phyloP scores from a whole-genome alignment of 2,113 vertebrate genomes.

The Pachycephala philippinensis region DNA sequence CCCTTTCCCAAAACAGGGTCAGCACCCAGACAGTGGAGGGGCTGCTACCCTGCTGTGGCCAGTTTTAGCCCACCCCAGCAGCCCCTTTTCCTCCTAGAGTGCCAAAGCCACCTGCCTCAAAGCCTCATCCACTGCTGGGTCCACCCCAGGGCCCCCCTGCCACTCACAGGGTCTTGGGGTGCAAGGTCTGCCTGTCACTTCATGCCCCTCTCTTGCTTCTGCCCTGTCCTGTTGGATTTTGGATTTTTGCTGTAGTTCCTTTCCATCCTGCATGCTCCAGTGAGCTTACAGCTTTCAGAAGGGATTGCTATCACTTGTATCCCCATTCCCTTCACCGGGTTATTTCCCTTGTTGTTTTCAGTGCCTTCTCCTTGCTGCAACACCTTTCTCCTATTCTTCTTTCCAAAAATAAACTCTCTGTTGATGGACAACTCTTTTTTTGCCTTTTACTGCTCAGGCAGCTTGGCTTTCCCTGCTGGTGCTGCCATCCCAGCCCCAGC shows the following conservation, averaged over 20 bases:
- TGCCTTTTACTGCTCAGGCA: not conserved
- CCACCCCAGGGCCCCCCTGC: fast-evolving
- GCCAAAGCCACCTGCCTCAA: fast-evolving
- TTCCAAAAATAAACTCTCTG: not conserved
- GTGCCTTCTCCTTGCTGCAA: not conserved
- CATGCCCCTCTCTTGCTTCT: not conserved
- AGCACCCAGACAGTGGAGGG: fast-evolving
- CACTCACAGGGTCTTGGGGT: not conserved
- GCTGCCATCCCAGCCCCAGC: not conserved
- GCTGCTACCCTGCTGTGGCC: not conserved
- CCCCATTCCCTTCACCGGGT: not conserved
- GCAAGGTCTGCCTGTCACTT: not conserved
- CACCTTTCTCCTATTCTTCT: not conserved
- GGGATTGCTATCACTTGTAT: not conserved
- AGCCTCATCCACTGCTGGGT: not conserved
- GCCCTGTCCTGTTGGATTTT: not conserved
- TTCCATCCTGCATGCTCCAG: not conserved
- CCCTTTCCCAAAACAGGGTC: not conserved
- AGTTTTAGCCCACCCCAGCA: not conserved
- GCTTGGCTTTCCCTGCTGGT: not conserved
- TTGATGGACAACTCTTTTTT: not conserved
- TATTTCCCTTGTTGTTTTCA: not conserved
- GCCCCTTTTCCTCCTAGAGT: not conserved
- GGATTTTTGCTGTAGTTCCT: not conserved
- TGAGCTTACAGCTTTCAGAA: not conserved